Base-by-base conservation (phyloP, 2,113 vertebrate genomes). In the Chlamydotis undulata region DNA sequence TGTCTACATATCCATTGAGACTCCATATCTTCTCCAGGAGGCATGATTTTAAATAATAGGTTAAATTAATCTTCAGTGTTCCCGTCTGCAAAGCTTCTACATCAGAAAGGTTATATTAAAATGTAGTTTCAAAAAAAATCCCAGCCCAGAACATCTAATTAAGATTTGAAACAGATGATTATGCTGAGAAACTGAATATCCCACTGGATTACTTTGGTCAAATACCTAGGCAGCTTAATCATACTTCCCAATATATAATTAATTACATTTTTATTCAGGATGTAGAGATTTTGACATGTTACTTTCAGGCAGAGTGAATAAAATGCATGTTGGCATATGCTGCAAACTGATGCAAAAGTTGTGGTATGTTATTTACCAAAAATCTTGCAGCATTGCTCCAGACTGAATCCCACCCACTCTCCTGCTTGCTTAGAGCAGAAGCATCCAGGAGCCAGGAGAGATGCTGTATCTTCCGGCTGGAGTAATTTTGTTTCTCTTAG, bases 151-250 rank as follows among this genome's bases (percentile, higher is more conserved):
- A 13, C 45, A 59, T 94, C 52, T 93, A 73, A 90, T 91, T 94
- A 88, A 87, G 74, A 87, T 45, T 91, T 90, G 67, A 93, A 94
- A 81, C 63, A 90, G 80, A 45, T 92, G 59, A 79, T 96, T 93
- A 69, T 50, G 9, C 37, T 57, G 85, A 87, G 74, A 82, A 89
- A 52, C 25, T 31, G 35, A 90, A 60, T 94, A 87, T 90, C 43
- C 39, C 57, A 53, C 37, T 87, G 79, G 63, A 87, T 91, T 95
- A 73, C 35, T 80, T 89, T 39, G 2, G 3, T 95, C 53, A 90
- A 61, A 70, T 80, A 93, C 78, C 31, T 43, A 89, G 65, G 55
- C 71, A 82, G 39, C 31, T 87, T 91, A 95, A 87, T 39, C 18
- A 6, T 56, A 35, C 29, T 87, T 79, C 64, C 52, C 24, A 47